Evolutionary conservation across 2,113 vertebrate genomes (phyloP).

Genomic region (Pampusana beccarii): DNA sequence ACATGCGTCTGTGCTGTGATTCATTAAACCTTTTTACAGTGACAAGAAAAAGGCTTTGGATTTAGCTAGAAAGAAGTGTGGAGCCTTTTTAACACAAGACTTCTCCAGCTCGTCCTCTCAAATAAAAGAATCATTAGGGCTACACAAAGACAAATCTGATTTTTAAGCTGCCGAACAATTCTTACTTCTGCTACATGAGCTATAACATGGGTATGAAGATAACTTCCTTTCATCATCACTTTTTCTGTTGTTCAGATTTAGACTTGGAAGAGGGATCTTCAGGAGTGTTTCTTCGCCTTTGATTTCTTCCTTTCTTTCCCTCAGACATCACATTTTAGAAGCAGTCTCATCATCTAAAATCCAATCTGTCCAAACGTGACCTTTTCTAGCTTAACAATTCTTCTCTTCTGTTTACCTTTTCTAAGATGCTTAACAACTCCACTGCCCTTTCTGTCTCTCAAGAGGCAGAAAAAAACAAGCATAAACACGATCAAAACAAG

Average conservation of each 20-base stretch:
- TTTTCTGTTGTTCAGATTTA: neutral
- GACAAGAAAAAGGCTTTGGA: neutral
- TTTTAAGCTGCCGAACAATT: neutral
- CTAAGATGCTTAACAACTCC: neutral
- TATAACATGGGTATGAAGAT: neutral
- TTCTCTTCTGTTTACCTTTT: neutral
- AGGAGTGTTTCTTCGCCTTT: neutral
- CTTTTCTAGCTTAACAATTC: neutral
- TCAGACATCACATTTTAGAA: neutral
- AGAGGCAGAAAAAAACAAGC: too few species aligned
- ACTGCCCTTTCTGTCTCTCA: neutral
- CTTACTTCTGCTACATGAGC: neutral
- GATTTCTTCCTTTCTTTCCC: neutral
- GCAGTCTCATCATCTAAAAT: neutral
- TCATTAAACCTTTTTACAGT: neutral
- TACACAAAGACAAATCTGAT: neutral
- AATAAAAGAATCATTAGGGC: neutral
- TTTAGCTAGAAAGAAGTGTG: neutral
- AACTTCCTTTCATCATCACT: neutral
- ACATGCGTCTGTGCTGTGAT: rapidly evolving
- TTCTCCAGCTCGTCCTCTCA: neutral
- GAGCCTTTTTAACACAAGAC: neutral
- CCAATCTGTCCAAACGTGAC: neutral
- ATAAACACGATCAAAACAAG: neutral
- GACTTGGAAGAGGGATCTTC: neutral